Evolutionary conservation across 2,113 vertebrate species (phyloP).

Genomic region (Labrus mixtus): DNA sequence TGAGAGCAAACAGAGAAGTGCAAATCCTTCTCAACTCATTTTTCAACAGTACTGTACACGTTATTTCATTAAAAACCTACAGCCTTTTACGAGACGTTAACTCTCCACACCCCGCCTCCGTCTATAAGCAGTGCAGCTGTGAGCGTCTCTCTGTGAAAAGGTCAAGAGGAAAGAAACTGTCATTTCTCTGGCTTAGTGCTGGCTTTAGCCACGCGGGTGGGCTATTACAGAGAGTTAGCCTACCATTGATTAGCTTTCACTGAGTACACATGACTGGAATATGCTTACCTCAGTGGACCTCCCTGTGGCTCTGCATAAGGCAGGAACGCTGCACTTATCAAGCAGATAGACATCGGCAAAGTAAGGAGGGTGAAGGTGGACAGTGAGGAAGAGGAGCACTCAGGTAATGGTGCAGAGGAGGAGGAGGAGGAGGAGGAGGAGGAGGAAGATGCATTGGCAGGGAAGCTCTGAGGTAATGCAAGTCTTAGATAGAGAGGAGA

Average conservation of each 20-base stretch:
- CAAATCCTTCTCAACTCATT: slow-evolving; percentile 19
- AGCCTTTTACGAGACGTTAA: not conserved
- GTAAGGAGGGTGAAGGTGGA: slow-evolving; percentile 58
- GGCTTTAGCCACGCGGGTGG: slow-evolving; percentile 58
- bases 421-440: slow-evolving; percentile 29
- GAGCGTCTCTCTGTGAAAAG: slow-evolving; percentile 53
- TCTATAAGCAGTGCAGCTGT: slow-evolving; percentile 21
- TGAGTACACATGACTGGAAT: slow-evolving; percentile 70
- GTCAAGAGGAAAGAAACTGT: slow-evolving; percentile 65
- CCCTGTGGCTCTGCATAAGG: slow-evolving; percentile 21
- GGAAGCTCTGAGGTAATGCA: slow-evolving; percentile 55
- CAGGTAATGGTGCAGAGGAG: slow-evolving; percentile 53
- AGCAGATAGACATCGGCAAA: slow-evolving; percentile 64
- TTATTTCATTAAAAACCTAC: slow-evolving; percentile 3
- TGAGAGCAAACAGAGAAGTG: not conserved
- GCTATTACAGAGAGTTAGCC: slow-evolving; percentile 59
- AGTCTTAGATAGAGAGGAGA: slow-evolving; percentile 51
- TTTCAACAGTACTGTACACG: not conserved
- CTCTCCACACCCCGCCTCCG: not conserved
- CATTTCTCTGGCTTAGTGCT: slow-evolving; percentile 63
- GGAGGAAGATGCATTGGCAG: slow-evolving; percentile 56
- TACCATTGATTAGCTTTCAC: slow-evolving; percentile 80
- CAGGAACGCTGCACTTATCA: slow-evolving; percentile 58
- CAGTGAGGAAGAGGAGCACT: slow-evolving; percentile 45
- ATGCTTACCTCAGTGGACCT: slow-evolving; percentile 49